Conservation (phyloP, 2,797 vertebrate species). For the Epinephelus malabaricus region DNA sequence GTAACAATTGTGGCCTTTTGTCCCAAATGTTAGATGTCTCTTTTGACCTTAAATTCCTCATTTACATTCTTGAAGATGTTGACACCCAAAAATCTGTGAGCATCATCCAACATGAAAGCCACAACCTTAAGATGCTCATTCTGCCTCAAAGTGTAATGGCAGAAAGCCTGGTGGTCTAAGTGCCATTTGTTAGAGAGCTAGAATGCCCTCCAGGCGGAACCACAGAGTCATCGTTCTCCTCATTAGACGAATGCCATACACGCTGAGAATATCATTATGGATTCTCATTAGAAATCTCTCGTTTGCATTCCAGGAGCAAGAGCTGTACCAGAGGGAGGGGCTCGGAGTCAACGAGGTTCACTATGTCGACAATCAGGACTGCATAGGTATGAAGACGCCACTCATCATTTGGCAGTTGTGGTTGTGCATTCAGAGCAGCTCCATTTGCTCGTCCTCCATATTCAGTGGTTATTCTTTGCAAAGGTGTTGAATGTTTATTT, state of each 20-base stretch:
- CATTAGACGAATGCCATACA: constrained; percentile 18
- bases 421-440: constrained; percentile 18
- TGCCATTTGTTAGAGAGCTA: constrained; percentile 1
- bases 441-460: not conserved
- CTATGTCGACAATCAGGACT: constrained; percentile 99
- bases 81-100: not conserved
- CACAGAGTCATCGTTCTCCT: not conserved
- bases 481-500: not conserved
- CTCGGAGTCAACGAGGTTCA: constrained; percentile 98
- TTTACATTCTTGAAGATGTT: not conserved
- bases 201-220: not conserved
- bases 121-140: constrained; percentile 20
- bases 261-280: not conserved
- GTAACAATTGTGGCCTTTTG: not conserved
- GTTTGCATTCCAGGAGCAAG: constrained; percentile 90
- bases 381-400: constrained; percentile 89
- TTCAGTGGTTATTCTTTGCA: not conserved
- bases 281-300: constrained; percentile 44
- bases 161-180: not conserved
- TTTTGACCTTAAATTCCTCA: not conserved
- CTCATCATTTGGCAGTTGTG: not conserved
- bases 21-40: not conserved
- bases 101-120: not conserved
- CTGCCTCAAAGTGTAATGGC: not conserved
- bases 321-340: constrained; percentile 96